phyloP scores from a whole-genome alignment of 2,888 invertebrate species.

The Tetranychus truncatus region DNA sequence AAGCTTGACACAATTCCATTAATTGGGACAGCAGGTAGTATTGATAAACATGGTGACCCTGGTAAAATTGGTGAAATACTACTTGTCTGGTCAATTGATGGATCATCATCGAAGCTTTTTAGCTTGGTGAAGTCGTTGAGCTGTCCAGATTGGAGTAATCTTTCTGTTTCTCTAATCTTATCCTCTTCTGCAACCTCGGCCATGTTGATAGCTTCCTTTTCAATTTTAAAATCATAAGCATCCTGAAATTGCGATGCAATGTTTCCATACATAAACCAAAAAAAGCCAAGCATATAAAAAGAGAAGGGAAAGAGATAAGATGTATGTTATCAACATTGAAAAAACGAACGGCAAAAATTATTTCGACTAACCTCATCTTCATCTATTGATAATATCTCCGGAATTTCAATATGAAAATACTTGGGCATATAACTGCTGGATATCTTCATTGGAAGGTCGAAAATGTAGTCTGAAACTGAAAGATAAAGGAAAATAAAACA shows the following conservation, averaged over 20 bases:
- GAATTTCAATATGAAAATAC: neutral
- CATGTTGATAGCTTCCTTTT: neutral
- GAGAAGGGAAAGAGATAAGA: neutral
- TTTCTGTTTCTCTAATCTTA: neutral
- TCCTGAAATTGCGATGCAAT: neutral
- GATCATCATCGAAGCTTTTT: neutral
- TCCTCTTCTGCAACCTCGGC: conserved; percentile 2
- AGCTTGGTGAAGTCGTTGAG: neutral
- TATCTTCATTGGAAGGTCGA: conserved; percentile 13
- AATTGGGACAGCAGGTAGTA: neutral
- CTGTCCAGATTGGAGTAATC: neutral
- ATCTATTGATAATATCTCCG: neutral
- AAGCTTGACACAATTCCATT: neutral
- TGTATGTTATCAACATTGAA: neutral
- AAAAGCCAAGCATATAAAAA: neutral
- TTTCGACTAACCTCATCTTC: neutral
- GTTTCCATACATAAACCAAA: neutral
- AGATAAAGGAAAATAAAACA: neutral
- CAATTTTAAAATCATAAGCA: conserved; percentile 6
- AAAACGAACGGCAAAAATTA: neutral
- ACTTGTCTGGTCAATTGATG: neutral
- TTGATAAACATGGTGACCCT: neutral
- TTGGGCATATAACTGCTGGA: conserved; percentile 1
- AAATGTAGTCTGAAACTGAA: conserved; percentile 5
- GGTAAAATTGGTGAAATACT: neutral